These are phyloP conservation scores for Crotalus viridis DNA, from an alignment of 2,113 vertebrate species.

Conservation along the genomic window DNA sequence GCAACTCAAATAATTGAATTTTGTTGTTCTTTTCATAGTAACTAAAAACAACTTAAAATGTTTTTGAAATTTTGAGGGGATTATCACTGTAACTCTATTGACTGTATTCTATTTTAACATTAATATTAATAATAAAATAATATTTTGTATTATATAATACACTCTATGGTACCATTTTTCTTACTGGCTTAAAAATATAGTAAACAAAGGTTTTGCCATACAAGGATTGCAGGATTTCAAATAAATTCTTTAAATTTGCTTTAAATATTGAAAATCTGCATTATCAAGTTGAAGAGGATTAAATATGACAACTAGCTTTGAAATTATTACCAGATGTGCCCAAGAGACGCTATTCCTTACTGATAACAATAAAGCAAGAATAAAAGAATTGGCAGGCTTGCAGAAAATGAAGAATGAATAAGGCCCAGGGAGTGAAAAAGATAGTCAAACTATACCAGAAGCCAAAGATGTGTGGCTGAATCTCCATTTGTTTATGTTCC, in stretches of 20 bases:
- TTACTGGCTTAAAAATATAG: not conserved
- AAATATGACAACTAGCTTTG: not conserved
- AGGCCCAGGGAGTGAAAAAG: not conserved
- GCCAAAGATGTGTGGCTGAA: not conserved
- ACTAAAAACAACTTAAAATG: not conserved
- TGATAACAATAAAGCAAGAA: conserved; percentile 21
- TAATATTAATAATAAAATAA: not conserved
- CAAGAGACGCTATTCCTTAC: conserved; percentile 5
- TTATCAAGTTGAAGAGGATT: conserved; percentile 2
- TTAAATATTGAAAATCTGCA: conserved; percentile 10
- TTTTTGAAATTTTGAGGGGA: not conserved
- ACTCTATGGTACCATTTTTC: not conserved
- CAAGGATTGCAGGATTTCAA: not conserved
- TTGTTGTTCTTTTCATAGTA: not conserved
- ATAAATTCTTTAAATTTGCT: conserved; percentile 20
- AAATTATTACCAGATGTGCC: not conserved
- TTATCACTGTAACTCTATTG: not conserved
- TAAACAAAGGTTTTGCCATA: not conserved
- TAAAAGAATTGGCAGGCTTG: not conserved
- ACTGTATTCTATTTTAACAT: not conserved
- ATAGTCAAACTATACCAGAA: not conserved
- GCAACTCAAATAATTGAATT: not conserved
- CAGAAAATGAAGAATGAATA: not conserved
- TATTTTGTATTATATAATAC: not conserved
- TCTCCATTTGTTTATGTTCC: not conserved